Evolutionary conservation across 2,888 invertebrate species (phyloP), one percentile per base, ranked within the genome.

Genomic region (Sceliomorpha sp.): DNA sequence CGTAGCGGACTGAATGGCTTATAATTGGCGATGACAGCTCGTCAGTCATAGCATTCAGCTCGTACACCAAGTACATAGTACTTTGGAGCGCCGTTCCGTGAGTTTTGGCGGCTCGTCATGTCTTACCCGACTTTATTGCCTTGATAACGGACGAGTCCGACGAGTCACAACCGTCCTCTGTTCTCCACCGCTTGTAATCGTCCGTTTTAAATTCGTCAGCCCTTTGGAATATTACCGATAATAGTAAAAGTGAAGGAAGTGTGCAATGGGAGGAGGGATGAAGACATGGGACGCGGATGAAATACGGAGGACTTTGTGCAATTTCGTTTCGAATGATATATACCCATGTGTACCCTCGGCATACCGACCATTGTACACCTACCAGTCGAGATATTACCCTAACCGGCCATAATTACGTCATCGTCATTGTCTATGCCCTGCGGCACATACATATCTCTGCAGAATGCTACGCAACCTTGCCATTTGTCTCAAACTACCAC

Each of bases 1-100:
- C 78, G 72, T 70, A 73, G 72, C 73, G 59, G 73, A 51, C 63
- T 84, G 81, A 85, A 85, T 85, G 83, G 83, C 77, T 84, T 82
- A 82, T 85, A 84, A 85, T 85, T 84, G 84, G 82, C 79, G 84
- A 83, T 84, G 85, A 84, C 85, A 82, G 84, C 70, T 76, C 78
- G 79, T 83, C 81, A 79, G 55, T 64, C 60, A 60, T 60, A 45
- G 55, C 40, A 45, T 70, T 64, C 64, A 64, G 59, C 55, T 42
- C 32, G 40, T 45, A 40, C 56, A 36, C 53, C 62, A 69, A 69
- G 58, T 69, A 31, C 63, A 50, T 45, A 45, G 50, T 56, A 51
- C 40, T 62, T 50, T 50, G 67, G n/a, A 68, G 48, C 60, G 55
- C 31, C 44, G 45, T 26, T 47, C 48, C 32, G 32, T 42, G 29